Evolutionary conservation across 2,113 vertebrate species (phyloP).

Genomic region (Mus pahari): DNA sequence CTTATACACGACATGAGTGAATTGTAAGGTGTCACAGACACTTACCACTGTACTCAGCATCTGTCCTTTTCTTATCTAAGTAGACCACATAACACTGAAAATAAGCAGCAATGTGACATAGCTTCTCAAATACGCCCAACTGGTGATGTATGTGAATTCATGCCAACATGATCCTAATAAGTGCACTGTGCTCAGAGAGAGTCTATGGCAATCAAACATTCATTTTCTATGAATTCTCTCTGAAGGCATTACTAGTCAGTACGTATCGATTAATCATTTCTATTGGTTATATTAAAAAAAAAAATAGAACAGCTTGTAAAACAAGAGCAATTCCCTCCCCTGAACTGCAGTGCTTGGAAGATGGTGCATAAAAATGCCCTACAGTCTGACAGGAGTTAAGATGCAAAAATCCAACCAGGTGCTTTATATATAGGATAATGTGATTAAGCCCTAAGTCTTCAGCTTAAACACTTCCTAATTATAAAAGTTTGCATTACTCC

Average conservation of each 20-base stretch:
- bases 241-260: background rate
- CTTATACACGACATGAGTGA: background rate
- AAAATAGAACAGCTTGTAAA: constrained; percentile 51
- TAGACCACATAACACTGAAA: constrained; percentile 37
- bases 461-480: constrained; percentile 67
- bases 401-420: constrained; percentile 43
- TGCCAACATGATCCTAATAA: background rate
- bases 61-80: constrained; percentile 26
- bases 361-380: background rate
- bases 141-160: constrained; percentile 55
- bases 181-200: constrained; percentile 5
- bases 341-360: background rate
- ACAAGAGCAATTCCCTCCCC: background rate
- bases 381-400: constrained; percentile 27
- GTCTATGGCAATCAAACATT: constrained; percentile 21
- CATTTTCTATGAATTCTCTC: constrained; percentile 62
- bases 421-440: constrained; percentile 22
- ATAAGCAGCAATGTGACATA: background rate
- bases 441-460: constrained; percentile 67
- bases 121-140: background rate
- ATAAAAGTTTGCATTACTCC: constrained; percentile 71
- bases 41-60: background rate
- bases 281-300: background rate
- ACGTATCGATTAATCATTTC: constrained; percentile 33
- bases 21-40: constrained; percentile 41